Evolutionary conservation across 2,113 vertebrate species (phyloP).

Genomic region (Platycercus adscitus): DNA sequence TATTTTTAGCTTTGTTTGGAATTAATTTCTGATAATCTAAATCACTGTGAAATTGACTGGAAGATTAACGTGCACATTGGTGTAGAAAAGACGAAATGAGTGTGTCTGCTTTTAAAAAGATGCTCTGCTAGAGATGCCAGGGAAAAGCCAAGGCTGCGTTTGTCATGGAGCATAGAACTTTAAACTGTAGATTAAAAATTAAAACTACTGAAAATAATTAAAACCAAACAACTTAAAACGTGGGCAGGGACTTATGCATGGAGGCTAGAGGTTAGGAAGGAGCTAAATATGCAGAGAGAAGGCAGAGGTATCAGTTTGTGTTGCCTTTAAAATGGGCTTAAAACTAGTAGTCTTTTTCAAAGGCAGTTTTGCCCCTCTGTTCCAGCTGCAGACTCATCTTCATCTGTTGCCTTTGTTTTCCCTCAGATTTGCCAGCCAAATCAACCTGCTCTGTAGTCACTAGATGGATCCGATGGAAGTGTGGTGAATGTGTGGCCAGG

Average conservation of each 20-base stretch:
- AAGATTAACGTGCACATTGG: background rate
- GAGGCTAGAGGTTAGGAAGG: background rate
- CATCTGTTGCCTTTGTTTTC: background rate
- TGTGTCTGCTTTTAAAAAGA: background rate
- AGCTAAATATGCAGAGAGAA: background rate
- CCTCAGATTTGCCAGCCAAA: background rate
- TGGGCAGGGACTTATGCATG: background rate
- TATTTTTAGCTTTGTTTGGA: conserved; percentile 14
- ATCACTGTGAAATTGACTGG: conserved; percentile 3
- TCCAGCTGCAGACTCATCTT: background rate
- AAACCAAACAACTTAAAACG: background rate
- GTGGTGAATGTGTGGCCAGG: background rate
- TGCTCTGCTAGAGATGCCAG: background rate
- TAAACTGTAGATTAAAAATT: background rate
- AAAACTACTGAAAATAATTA: background rate
- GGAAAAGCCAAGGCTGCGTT: background rate
- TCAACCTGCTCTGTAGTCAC: background rate
- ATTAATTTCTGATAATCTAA: conserved; percentile 20
- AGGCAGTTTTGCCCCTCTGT: background rate
- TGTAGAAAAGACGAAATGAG: background rate
- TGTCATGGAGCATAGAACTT: background rate
- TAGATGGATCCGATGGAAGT: background rate
- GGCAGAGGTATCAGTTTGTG: background rate
- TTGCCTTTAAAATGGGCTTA: background rate
- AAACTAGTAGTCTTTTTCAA: background rate